Conservation (phyloP, 1,140 invertebrate species). For the Coelopa frigida region DNA sequence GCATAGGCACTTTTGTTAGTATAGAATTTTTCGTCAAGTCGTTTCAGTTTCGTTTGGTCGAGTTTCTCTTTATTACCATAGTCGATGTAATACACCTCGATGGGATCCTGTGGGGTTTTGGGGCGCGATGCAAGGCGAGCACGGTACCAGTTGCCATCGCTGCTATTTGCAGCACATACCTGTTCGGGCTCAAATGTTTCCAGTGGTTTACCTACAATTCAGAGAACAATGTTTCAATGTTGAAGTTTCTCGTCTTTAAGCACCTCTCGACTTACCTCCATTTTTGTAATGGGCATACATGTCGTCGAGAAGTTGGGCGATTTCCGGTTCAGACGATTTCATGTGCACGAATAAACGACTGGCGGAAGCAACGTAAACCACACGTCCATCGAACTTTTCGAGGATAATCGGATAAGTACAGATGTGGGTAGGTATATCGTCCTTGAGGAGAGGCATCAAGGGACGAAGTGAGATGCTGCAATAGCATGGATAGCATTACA, state of each 20-base stretch:
- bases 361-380: conserved; percentile 23
- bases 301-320: conserved; percentile 45
- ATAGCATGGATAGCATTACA: neutral
- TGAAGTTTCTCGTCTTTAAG: neutral
- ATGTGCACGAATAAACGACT: conserved; percentile 57
- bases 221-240: neutral
- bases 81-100: conserved; percentile 63
- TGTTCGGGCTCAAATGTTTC: conserved; percentile 26
- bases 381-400: conserved; percentile 23
- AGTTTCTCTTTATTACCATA: conserved; percentile 67
- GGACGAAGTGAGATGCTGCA: conserved; percentile 32
- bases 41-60: conserved; percentile 45
- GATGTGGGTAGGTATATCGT: conserved; percentile 27
- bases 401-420: conserved; percentile 27
- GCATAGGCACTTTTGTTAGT: conserved; percentile 46
- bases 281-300: conserved; percentile 54
- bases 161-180: conserved; percentile 55
- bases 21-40: conserved; percentile 51
- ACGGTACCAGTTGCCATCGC: conserved; percentile 62
- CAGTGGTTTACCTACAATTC: conserved; percentile 17
- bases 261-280: conserved; percentile 24
- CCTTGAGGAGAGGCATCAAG: conserved; percentile 33
- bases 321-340: conserved; percentile 36
- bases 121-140: conserved; percentile 50
- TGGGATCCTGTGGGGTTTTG: conserved; percentile 27